Percentiles rank a stretch among this genome's conserved stretches.
Conservation (phyloP, 2,113 vertebrate genomes). For the Poeciliopsis turrubarensis region DNA sequence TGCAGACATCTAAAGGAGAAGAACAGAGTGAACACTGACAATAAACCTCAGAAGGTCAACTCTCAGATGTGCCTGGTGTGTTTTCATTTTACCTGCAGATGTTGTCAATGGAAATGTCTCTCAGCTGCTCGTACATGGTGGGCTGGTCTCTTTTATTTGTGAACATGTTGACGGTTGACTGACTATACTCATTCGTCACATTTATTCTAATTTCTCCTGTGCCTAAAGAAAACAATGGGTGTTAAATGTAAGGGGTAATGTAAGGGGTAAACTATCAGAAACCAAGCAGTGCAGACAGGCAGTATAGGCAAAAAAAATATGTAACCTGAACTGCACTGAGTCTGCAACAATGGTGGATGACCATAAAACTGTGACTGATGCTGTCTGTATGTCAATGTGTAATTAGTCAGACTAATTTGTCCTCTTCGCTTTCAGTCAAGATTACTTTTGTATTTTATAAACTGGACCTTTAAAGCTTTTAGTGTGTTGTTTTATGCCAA, state of each 20-base stretch:
- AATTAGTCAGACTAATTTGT: conserved; percentile 1
- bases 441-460: neutral
- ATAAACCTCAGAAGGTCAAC: neutral
- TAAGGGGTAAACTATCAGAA: conserved; percentile 3
- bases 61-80: neutral
- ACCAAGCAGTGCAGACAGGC: neutral
- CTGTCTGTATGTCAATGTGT: neutral
- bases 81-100: conserved; percentile 88
- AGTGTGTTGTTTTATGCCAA: neutral
- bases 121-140: conserved; percentile 96
- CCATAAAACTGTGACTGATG: conserved; percentile 28
- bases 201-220: conserved; percentile 93
- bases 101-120: conserved; percentile 96
- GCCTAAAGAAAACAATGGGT: conserved; percentile 65
- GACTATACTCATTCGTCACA: conserved; percentile 91
- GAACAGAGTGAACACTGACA: neutral
- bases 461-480: neutral
- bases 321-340: conserved; percentile 28
- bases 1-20: conserved; percentile 85
- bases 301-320: conserved; percentile 16
- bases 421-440: neutral
- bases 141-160: conserved; percentile 89
- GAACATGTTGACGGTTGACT: conserved; percentile 87
- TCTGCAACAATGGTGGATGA: conserved; percentile 32
- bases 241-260: conserved; percentile 1